These are phyloP conservation scores for Amphiprion percula DNA, from an alignment of 2,113 vertebrate species.

Conservation along the genomic window DNA sequence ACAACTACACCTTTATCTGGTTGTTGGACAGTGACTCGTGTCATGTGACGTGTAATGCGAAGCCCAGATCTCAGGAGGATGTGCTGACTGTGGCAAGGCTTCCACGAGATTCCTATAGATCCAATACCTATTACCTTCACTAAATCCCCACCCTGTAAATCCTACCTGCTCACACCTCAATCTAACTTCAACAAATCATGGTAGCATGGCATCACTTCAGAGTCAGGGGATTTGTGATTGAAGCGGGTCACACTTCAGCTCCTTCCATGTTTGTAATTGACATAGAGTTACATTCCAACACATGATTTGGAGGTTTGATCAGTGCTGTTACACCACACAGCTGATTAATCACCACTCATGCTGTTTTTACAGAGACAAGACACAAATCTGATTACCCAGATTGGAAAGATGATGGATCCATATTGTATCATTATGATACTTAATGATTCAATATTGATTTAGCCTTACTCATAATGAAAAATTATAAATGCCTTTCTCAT, in stretches of 20 bases:
- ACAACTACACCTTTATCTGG: neutral
- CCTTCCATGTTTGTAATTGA: conserved; percentile 56
- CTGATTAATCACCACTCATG: neutral
- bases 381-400: neutral
- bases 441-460: conserved; percentile 24
- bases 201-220: conserved; percentile 48
- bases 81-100: conserved; percentile 31
- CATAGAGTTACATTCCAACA: conserved; percentile 16
- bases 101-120: conserved; percentile 64
- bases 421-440: conserved; percentile 3
- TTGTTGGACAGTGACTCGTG: neutral
- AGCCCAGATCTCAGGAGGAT: conserved; percentile 57
- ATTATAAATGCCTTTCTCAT: conserved; percentile 9
- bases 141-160: conserved; percentile 65
- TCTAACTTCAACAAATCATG: conserved; percentile 71
- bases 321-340: neutral
- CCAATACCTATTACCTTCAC: conserved; percentile 63
- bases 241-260: conserved; percentile 50
- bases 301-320: conserved; percentile 21
- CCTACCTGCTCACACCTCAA: conserved; percentile 64
- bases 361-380: conserved; percentile 5
- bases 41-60: conserved; percentile 23
- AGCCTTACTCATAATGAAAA: conserved; percentile 6
- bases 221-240: conserved; percentile 63
- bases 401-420: conserved; percentile 13